Conservation (phyloP, 2,797 vertebrate genomes). For the Catostomus latipinnis region DNA sequence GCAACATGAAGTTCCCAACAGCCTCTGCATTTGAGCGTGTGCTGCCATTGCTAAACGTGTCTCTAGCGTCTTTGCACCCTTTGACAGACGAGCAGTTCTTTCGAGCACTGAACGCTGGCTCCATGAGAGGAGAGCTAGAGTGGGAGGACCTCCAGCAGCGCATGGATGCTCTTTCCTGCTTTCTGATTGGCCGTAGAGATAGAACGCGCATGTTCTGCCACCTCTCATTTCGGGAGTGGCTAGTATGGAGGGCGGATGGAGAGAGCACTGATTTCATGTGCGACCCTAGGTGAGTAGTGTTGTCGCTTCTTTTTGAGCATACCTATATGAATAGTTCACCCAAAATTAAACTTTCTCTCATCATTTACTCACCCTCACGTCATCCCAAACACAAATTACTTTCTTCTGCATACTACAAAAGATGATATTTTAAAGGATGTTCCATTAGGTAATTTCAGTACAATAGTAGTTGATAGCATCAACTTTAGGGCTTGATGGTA, state of each 20-base stretch:
- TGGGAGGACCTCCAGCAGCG: slow-evolving; percentile 96
- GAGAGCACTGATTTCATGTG: slow-evolving; percentile 94
- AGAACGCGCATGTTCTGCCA: slow-evolving; percentile 98
- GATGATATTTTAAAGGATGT: too few relatives aligned
- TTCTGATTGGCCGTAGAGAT: slow-evolving; percentile 92
- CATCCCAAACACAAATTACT: too few relatives aligned
- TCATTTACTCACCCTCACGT: too few relatives aligned
- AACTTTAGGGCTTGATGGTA: too few relatives aligned
- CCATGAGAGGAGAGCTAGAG: slow-evolving; percentile 84
- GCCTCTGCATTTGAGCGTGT: slow-evolving; percentile 89
- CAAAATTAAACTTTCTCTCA: too few relatives aligned
- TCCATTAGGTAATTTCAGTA: too few relatives aligned
- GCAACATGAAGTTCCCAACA: slow-evolving; percentile 89
- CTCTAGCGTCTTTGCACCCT: slow-evolving; percentile 93
- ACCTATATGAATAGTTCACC: neutral
- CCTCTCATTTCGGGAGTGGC: slow-evolving; percentile 97
- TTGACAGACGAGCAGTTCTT: slow-evolving; percentile 98
- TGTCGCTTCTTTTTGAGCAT: slow-evolving; percentile 5
- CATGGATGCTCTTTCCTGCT: slow-evolving; percentile 91
- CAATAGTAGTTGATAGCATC: too few relatives aligned
- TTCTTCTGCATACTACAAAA: too few relatives aligned
- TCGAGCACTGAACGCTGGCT: slow-evolving; percentile 91
- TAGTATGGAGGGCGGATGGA: slow-evolving; percentile 95
- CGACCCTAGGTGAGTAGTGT: slow-evolving; percentile 88
- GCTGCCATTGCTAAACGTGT: slow-evolving; percentile 91